Evolutionary conservation across 2,888 invertebrate genomes (phyloP).

Genomic region (Synanthedon tipuliformis): DNA sequence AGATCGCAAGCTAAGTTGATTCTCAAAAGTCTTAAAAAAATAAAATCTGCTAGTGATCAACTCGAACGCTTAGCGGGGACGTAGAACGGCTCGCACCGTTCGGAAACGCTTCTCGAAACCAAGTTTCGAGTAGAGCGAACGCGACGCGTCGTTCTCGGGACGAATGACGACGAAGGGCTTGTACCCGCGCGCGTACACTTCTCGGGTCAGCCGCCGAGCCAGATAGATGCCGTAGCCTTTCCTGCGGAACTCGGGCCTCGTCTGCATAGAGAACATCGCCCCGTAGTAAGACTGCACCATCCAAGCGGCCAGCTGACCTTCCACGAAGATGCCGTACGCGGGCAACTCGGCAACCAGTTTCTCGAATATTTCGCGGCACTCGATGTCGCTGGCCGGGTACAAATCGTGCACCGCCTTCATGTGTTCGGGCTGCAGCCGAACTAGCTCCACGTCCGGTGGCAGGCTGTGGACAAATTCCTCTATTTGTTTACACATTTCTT

Average conservation of each 20-base stretch:
- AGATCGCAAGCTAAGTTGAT: slow-evolving; percentile 66
- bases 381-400: slow-evolving; percentile 90
- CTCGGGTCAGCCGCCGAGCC: slow-evolving; percentile 75
- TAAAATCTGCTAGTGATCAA: slow-evolving; percentile 67
- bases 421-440: slow-evolving; percentile 80
- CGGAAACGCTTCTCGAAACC: slow-evolving; percentile 85
- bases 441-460: slow-evolving; percentile 79
- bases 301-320: slow-evolving; percentile 85
- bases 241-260: slow-evolving; percentile 79
- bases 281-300: slow-evolving; percentile 93
- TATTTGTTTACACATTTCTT: too few relatives aligned
- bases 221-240: slow-evolving; percentile 83
- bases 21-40: slow-evolving; percentile 70
- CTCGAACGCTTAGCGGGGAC: slow-evolving; percentile 58
- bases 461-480: slow-evolving; percentile 33
- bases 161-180: slow-evolving; percentile 87
- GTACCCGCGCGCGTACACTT: slow-evolving; percentile 79
- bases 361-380: slow-evolving; percentile 85
- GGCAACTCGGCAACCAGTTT: slow-evolving; percentile 82
- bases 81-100: slow-evolving; percentile 83
- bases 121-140: slow-evolving; percentile 84
- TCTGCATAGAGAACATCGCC: slow-evolving; percentile 94
- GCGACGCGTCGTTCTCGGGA: slow-evolving; percentile 88
- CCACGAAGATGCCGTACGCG: slow-evolving; percentile 83
- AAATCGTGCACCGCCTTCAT: slow-evolving; percentile 86